Conservation (phyloP, 2,888 invertebrate species). For the Sialis lutaria region DNA sequence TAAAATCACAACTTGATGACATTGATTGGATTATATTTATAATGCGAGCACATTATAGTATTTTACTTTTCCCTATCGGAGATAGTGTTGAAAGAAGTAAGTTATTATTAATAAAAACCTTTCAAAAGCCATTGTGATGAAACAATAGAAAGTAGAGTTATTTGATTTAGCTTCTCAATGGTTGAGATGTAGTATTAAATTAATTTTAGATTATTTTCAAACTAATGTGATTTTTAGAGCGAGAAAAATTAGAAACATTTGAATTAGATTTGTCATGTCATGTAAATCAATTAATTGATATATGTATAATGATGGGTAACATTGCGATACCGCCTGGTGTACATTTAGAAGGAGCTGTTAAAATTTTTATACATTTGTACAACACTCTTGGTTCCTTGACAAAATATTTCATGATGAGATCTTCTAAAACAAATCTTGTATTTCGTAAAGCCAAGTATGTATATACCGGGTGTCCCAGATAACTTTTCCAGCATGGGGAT, state of each 20-base stretch:
- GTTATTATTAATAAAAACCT: slow-evolving; percentile 7
- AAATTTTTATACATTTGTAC: slow-evolving; percentile 34
- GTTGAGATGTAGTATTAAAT: too few species aligned
- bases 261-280: slow-evolving; percentile 40
- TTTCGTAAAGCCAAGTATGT: slow-evolving; percentile 32
- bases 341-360: slow-evolving; percentile 34
- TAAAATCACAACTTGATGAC: slow-evolving; percentile 25
- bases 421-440: slow-evolving; percentile 26
- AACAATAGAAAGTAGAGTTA: too few species aligned
- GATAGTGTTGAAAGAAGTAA: slow-evolving; percentile 19
- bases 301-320: slow-evolving; percentile 31
- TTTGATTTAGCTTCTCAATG: too few species aligned
- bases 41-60: slow-evolving; percentile 22
- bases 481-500: too few species aligned
- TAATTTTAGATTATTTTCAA: too few species aligned
- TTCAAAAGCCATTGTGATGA: not conserved
- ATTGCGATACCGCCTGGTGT: slow-evolving; percentile 31
- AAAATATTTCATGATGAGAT: slow-evolving; percentile 37
- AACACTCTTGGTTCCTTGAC: slow-evolving; percentile 33
- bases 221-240: slow-evolving; percentile 16
- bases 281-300: slow-evolving; percentile 32
- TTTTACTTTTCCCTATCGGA: slow-evolving; percentile 18
- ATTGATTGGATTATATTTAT: slow-evolving; percentile 24
- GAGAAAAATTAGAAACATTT: slow-evolving; percentile 28
- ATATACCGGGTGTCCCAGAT: too few species aligned